Base-by-base conservation (phyloP, 2,113 vertebrate genomes). In the Otolemur garnettii region DNA sequence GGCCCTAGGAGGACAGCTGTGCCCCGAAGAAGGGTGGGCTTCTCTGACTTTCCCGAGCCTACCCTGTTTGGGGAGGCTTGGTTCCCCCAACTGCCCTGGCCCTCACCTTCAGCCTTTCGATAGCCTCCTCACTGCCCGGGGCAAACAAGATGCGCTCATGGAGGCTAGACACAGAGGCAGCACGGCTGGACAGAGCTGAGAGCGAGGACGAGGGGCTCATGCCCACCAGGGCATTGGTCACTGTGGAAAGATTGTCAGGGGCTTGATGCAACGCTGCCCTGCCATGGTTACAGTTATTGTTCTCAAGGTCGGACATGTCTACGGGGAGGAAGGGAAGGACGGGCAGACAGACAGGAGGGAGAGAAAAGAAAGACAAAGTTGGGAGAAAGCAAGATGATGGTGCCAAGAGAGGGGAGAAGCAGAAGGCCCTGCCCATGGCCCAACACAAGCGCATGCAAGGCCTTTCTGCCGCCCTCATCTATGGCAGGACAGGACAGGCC, bases 181-280 rank as follows among this genome's bases (percentile, higher is more conserved):
- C 99, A 0, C 99, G 99, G 97, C 99, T 99, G 98, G 99, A 99
- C 98, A 99, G 96, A 96, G 99, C 99, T 0, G 99, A 99, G 93
- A 99, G 99, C 78, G 99, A 99, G 79, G 99, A 99, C 45, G 99
- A 99, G 86, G 99, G 99, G 96, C 99, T 99, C 99, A 99, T 99
- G 97, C 99, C 99, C 10, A 99, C 99, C 94, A 99, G 99, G 97
- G 99, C 99, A 72, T 99, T 99, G 98, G 99, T 99, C 99, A 99
- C 99, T 99, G 99, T 99, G 99, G 99, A 99, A 98, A 99, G 98
- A 99, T 98, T 97, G 99, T 99, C 99, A 99, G 98, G 98, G 97
- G 98, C 99, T 98, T 99, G 98, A 99, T 98, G 99, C 98, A 98
- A 91, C 97, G 97, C 96, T 92, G 94, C 62, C 99, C 99, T 97